A percentile compares a stretch with the other conserved stretches of the same genome.
These are phyloP conservation scores for Diceros bicornis DNA, from an alignment of 2,797 vertebrate species.

Conservation along the genomic window DNA sequence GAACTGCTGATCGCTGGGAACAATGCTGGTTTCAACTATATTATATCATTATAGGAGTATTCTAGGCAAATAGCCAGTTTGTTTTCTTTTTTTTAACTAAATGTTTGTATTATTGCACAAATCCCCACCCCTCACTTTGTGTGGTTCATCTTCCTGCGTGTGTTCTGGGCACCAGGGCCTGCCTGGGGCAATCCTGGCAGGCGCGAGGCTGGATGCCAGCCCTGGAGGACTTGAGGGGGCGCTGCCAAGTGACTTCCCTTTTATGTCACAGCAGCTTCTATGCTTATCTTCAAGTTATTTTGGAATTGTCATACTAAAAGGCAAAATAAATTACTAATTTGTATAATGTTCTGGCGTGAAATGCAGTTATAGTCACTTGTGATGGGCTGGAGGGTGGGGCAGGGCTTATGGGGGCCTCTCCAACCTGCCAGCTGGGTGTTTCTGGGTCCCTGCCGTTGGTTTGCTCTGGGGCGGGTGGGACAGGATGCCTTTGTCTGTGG, in stretches of 20 bases:
- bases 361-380: neutral
- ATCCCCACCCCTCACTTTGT: rapidly evolving
- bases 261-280: neutral
- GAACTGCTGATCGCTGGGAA: neutral
- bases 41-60: neutral
- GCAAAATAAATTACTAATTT: constrained; percentile 80
- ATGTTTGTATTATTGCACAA: neutral
- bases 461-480: neutral
- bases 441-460: neutral
- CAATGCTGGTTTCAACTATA: neutral
- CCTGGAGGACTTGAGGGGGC: neutral
- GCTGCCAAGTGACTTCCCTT: neutral
- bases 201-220: neutral
- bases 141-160: neutral
- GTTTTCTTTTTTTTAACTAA: neutral
- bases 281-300: neutral
- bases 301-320: constrained; percentile 19
- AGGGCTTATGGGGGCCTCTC: neutral
- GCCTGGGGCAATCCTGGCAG: neutral
- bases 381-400: neutral
- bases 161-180: neutral
- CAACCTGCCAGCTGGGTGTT: rapidly evolving
- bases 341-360: neutral
- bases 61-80: constrained; percentile 16
- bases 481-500: neutral